A percentile compares a stretch with the other conserved stretches of the same genome.
Evolutionary conservation across 2,797 vertebrate genomes (phyloP).

Genomic region (Sebastes vulpes): DNA sequence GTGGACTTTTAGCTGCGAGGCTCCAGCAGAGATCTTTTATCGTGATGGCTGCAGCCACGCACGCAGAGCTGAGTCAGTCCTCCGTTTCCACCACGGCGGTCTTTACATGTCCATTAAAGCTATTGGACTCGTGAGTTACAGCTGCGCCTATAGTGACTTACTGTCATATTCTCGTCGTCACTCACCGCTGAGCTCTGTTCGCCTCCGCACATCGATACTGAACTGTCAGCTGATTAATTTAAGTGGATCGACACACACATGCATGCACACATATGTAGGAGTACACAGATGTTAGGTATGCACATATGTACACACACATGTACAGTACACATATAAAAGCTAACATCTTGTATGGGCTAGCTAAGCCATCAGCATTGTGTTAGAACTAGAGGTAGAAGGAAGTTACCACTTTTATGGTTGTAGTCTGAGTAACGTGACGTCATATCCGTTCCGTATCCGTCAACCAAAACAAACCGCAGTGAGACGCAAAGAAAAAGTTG

Average conservation of each 20-base stretch:
- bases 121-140: conserved; percentile 76
- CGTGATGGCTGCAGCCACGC: not conserved
- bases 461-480: no score
- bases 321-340: not conserved
- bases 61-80: conserved; percentile 65
- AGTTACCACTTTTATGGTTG: no score
- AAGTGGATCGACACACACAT: conserved; percentile 53
- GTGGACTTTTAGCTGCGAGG: not conserved
- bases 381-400: not conserved
- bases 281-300: not conserved
- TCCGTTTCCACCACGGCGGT: conserved; percentile 41
- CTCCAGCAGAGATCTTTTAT: conserved; percentile 12
- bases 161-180: conserved; percentile 80
- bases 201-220: conserved; percentile 57
- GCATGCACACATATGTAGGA: not conserved
- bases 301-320: not conserved
- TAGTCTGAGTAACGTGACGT: no score
- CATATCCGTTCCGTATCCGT: no score
- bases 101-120: conserved; percentile 78
- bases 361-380: not conserved
- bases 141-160: conserved; percentile 59
- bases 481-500: no score
- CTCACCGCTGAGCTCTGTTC: conserved; percentile 53
- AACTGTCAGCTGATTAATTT: conserved; percentile 71
- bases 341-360: not conserved